phyloP scores from a whole-genome alignment of 2,888 invertebrate species.

The Bugula neritina region DNA sequence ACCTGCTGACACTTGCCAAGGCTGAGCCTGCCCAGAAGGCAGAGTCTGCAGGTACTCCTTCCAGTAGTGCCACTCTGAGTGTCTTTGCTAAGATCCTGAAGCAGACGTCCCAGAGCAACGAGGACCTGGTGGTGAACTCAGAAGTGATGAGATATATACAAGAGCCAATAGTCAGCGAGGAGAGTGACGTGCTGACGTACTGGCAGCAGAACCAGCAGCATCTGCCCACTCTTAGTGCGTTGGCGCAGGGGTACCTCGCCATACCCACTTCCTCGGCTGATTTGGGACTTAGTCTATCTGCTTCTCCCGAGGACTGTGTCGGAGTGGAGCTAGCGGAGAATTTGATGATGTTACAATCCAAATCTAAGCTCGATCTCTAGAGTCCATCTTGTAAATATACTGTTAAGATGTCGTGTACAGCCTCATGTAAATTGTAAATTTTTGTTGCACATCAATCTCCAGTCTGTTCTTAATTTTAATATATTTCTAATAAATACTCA shows the following conservation, averaged over 20 bases:
- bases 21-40: not conserved
- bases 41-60: not conserved
- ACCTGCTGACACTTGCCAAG: not conserved
- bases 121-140: not conserved
- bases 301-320: not conserved
- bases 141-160: not conserved
- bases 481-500: too few species aligned
- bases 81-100: slow-evolving; percentile 18
- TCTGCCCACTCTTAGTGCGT: slow-evolving; percentile 7
- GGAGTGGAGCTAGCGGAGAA: not conserved
- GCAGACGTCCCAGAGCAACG: not conserved
- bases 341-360: too few species aligned
- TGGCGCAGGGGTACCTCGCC: not conserved
- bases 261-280: not conserved
- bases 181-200: not conserved
- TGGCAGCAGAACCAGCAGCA: not conserved
- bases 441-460: too few species aligned
- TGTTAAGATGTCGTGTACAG: too few species aligned
- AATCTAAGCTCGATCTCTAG: too few species aligned
- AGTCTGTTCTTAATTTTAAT: too few species aligned
- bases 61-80: not conserved
- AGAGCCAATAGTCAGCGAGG: not conserved
- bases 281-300: not conserved
- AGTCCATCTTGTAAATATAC: too few species aligned
- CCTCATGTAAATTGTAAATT: too few species aligned